Conservation (phyloP, 2,888 invertebrate genomes). For the Acleris sparsana region DNA sequence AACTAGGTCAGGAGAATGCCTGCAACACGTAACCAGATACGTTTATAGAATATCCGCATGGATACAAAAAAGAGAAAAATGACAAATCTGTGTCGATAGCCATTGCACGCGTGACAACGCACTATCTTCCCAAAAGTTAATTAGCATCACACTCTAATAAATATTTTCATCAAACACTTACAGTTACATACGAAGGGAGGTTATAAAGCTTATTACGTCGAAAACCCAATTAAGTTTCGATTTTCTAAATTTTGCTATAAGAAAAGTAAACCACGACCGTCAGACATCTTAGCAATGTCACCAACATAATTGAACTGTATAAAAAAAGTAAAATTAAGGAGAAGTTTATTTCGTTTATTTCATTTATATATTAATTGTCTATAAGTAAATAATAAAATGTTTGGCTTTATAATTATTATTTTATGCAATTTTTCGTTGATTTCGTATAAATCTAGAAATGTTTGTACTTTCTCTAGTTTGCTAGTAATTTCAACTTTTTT, state of each 20-base stretch:
- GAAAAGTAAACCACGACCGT: conserved; percentile 70
- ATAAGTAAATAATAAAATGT: conserved; percentile 2
- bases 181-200: conserved; percentile 67
- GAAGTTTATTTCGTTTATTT: conserved; percentile 19
- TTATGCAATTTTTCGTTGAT: too few relatives aligned
- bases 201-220: conserved; percentile 51
- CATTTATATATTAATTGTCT: conserved; percentile 21
- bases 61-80: conserved; percentile 80
- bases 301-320: conserved; percentile 48
- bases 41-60: conserved; percentile 78
- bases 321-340: conserved; percentile 46
- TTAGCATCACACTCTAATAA: conserved; percentile 43
- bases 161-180: conserved; percentile 62
- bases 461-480: too few relatives aligned
- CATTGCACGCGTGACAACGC: conserved; percentile 83
- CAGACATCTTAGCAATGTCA: conserved; percentile 76
- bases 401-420: too few relatives aligned
- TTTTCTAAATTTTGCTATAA: conserved; percentile 65
- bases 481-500: too few relatives aligned
- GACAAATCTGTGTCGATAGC: conserved; percentile 82
- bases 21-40: conserved; percentile 81
- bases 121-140: conserved; percentile 64
- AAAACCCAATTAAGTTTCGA: conserved; percentile 54
- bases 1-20: conserved; percentile 64
- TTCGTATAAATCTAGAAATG: too few relatives aligned